Evolutionary conservation across 2,113 vertebrate genomes (phyloP), one percentile per base, ranked within the genome.

Genomic region (Pseudorasbora parva): DNA sequence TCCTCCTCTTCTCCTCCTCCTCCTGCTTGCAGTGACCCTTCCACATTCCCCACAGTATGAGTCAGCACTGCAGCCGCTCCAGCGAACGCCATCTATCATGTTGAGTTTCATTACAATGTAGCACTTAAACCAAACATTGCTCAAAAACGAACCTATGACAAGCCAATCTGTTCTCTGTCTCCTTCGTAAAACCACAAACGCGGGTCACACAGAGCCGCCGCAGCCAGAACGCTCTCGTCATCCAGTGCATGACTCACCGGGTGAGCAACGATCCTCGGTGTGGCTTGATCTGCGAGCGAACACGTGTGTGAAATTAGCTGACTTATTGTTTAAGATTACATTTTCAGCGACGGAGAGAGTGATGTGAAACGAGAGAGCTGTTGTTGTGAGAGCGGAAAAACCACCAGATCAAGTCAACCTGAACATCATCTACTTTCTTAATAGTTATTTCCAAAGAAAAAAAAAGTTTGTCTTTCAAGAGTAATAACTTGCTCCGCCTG

Each of bases 131-230:
- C 74, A 57, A 84, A 78, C 33, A 57, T 21, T 19, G 51, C 11
- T 83, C 2, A 43, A 83, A 64, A 56, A 69, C 59, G 23, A 68
- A 37, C 68, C 54, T 76, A 23, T 49, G 41, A 81, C 82, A 86
- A 71, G 47, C 47, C 57, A 79, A 83, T 87, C 86, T 87, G 86
- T 84, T 84, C 43, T 62, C 14, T 33, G 66, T 86, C 71, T 51
- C 45, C 60, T 43, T 73, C 64, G 77, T 27, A 64, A 82, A 86
- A 25, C 80, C 54, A 77, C 81, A 51, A 51, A 86, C 81, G 78
- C 37, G 54, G 74, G 74, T 45, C 64, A 78, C 75, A 72, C 15
- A n/a, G 56, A 17, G 2, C 25, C 12, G 68, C 37, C 17, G 59
- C 56, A 23, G 57, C 81, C 85, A 83, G 78, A 37, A 33, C 56